Percentiles rank a stretch among this genome's conserved stretches.
These are phyloP conservation scores for Parauchenoglanis punctatus DNA, from an alignment of 2,797 vertebrate genomes.

Conservation along the genomic window DNA sequence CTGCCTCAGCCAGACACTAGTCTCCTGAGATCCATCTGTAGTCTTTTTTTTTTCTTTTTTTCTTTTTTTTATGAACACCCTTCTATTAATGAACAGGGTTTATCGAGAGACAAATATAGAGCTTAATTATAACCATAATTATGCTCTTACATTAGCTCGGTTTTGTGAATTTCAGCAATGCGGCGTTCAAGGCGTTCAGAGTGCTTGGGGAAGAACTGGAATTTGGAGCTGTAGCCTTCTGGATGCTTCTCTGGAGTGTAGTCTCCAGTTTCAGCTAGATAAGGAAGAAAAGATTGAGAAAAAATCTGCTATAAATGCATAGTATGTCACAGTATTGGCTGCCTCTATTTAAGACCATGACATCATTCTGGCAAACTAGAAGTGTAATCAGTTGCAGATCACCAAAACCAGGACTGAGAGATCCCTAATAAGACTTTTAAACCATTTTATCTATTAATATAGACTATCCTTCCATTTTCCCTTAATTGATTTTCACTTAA, in stretches of 20 bases:
- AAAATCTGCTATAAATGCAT: background rate
- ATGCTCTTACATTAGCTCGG: constrained; percentile 86
- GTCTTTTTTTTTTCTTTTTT: constrained; percentile 7
- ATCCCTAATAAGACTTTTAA: background rate
- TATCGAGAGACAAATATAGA: constrained; percentile 30
- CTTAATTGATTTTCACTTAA: background rate
- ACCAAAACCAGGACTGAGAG: background rate
- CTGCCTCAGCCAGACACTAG: background rate
- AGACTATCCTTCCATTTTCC: background rate
- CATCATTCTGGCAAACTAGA: background rate
- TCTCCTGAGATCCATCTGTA: constrained; percentile 13
- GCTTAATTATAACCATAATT: constrained; percentile 35
- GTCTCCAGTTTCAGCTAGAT: constrained; percentile 91
- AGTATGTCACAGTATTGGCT: background rate
- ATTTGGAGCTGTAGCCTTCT: constrained; percentile 98
- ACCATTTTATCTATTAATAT: background rate
- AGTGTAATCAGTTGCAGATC: background rate
- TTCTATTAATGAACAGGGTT: constrained; percentile 28
- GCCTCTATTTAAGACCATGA: background rate
- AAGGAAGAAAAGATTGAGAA: constrained; percentile 20
- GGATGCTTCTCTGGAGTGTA: constrained; percentile 96
- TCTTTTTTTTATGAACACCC: background rate
- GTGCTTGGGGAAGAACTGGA: constrained; percentile 98
- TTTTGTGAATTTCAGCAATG: constrained; percentile 94
- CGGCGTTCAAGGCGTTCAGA: constrained; percentile 94